These are phyloP conservation scores for Geophilus truncorum DNA, from an alignment of 2,888 invertebrate species.

Conservation along the genomic window DNA sequence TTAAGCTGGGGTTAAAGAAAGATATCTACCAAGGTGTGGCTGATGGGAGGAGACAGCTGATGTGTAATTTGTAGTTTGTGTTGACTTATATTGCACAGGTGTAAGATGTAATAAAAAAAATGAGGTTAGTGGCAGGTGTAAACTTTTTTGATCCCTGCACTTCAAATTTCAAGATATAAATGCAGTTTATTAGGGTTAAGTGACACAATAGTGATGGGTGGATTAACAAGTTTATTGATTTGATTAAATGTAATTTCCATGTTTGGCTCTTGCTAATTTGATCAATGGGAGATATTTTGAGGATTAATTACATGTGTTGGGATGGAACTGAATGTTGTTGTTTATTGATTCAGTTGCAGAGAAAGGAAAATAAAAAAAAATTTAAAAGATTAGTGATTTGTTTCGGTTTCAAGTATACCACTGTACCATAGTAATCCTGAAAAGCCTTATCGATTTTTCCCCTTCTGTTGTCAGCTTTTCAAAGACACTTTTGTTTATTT, in stretches of 20 bases:
- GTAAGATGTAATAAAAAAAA: background rate
- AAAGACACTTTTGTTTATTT: conserved; percentile 1
- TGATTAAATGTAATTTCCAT: background rate
- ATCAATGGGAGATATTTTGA: background rate
- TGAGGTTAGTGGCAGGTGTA: background rate
- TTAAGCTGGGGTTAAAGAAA: background rate
- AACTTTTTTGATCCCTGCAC: too few relatives aligned
- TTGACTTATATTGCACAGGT: background rate
- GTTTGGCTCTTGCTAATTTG: background rate
- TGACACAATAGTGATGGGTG: background rate
- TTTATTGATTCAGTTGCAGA: background rate
- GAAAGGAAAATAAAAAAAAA: too few relatives aligned
- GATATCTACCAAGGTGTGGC: background rate
- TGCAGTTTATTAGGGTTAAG: background rate
- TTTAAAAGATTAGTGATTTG: background rate
- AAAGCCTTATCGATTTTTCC: conserved; percentile 12
- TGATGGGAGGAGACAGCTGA: background rate
- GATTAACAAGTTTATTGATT: background rate
- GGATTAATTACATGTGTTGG: background rate
- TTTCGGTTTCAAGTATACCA: background rate
- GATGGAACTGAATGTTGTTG: background rate
- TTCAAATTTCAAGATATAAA: too few relatives aligned
- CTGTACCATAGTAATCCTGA: background rate
- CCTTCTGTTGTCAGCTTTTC: background rate
- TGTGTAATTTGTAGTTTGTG: background rate